These are phyloP conservation scores for Acrossocheilus wenchowensis DNA, from an alignment of 2,797 vertebrate genomes.

Conservation along the genomic window DNA sequence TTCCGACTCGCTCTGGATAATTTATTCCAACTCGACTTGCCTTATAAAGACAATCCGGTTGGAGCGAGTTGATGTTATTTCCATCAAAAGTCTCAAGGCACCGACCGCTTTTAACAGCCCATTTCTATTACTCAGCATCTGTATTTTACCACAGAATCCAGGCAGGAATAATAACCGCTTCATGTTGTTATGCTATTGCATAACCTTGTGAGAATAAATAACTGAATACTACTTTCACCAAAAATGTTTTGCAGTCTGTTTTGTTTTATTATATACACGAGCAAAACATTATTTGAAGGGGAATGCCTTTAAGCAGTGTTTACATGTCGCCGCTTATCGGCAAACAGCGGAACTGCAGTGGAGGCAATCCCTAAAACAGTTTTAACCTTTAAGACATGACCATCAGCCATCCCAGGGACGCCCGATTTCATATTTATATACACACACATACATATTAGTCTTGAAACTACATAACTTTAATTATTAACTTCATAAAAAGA, in stretches of 20 bases:
- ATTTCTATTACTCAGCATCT: conserved; percentile 21
- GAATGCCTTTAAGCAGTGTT: not conserved
- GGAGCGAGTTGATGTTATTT: conserved; percentile 34
- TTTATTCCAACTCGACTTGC: conserved; percentile 61
- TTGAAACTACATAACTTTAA: too few relatives aligned
- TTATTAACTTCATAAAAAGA: not conserved
- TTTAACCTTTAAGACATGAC: not conserved
- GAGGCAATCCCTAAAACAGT: not conserved
- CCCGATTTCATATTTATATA: too few relatives aligned
- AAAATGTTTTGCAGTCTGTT: not conserved
- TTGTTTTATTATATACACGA: not conserved
- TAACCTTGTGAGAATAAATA: not conserved
- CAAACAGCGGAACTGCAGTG: conserved; percentile 28
- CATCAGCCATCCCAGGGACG: not conserved
- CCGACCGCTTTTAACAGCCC: not conserved
- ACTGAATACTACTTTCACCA: not conserved
- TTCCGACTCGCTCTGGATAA: conserved; percentile 72
- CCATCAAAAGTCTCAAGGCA: not conserved
- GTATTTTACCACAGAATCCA: not conserved
- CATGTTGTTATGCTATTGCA: not conserved
- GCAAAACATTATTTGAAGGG: not conserved
- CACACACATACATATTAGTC: too few relatives aligned
- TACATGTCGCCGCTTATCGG: conserved; percentile 60
- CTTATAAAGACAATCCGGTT: conserved; percentile 52
- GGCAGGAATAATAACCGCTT: not conserved